Conservation (phyloP, 2,113 vertebrate species). For the Cinclus mexicanus region DNA sequence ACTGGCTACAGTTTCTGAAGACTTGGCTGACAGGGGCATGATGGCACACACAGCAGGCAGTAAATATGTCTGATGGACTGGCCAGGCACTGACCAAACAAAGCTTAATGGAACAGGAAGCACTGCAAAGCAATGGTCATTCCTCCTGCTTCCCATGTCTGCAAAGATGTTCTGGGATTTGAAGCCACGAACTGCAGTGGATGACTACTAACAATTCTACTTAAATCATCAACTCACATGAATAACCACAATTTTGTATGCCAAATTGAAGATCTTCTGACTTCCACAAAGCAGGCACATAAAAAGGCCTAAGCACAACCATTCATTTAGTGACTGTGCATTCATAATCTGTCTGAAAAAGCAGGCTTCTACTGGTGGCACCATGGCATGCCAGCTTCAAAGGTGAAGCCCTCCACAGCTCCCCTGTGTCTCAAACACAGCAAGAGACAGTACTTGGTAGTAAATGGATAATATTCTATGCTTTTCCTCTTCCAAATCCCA, state of each 20-base stretch:
- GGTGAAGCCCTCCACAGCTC: background rate
- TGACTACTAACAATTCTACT: background rate
- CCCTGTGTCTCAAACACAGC: background rate
- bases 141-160: background rate
- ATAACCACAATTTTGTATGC: background rate
- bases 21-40: background rate
- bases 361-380: background rate
- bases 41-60: background rate
- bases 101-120: background rate
- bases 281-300: constrained; percentile 1
- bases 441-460: rapidly evolving
- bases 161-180: background rate
- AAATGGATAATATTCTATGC: background rate
- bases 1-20: background rate
- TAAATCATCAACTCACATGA: background rate
- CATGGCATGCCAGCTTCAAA: background rate
- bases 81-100: background rate
- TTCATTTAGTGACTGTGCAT: background rate
- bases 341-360: background rate
- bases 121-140: background rate
- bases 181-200: background rate
- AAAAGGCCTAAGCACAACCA: constrained; percentile 4
- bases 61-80: background rate
- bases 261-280: background rate
- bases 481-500: background rate